These are phyloP conservation scores for Aleadryas rufinucha DNA, from an alignment of 2,113 vertebrate genomes.

Conservation along the genomic window DNA sequence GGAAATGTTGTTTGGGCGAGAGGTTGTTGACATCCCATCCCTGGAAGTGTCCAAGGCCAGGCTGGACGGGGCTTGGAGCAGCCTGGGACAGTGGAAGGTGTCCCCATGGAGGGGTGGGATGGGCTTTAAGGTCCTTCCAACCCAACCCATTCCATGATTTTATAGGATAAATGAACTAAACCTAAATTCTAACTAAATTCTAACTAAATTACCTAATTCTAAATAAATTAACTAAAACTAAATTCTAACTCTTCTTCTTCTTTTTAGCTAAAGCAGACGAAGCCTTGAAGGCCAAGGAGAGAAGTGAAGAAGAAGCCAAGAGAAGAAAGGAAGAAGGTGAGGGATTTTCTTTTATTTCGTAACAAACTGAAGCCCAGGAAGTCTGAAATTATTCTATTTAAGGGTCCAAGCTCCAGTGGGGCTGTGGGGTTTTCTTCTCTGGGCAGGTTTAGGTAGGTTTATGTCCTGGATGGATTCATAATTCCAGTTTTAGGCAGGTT, in stretches of 20 bases:
- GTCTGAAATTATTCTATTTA: not conserved
- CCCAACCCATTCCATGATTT: not conserved
- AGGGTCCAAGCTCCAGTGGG: not conserved
- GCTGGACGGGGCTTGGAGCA: not conserved
- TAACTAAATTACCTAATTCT: too few relatives aligned
- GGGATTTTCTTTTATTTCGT: not conserved
- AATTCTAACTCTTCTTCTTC: not conserved
- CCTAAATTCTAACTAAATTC: too few relatives aligned
- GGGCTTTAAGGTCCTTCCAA: not conserved
- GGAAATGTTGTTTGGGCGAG: not conserved
- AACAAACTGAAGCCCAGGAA: not conserved
- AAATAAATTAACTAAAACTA: too few relatives aligned
- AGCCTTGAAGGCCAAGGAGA: constrained; percentile 89
- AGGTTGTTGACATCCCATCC: fast-evolving
- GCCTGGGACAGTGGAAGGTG: not conserved
- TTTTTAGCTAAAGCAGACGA: constrained; percentile 91
- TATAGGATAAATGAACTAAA: not conserved
- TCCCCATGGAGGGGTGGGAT: not conserved
- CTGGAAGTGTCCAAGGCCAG: not conserved
- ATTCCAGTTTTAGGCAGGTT: not conserved
- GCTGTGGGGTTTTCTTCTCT: not conserved
- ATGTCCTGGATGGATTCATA: not conserved
- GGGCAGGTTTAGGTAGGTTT: not conserved
- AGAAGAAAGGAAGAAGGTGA: constrained; percentile 89
- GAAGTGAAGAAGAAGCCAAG: constrained; percentile 86